A percentile compares a stretch with the other conserved stretches of the same genome.
Conservation (phyloP, 2,888 invertebrate species). For the Ellobium chinense region DNA sequence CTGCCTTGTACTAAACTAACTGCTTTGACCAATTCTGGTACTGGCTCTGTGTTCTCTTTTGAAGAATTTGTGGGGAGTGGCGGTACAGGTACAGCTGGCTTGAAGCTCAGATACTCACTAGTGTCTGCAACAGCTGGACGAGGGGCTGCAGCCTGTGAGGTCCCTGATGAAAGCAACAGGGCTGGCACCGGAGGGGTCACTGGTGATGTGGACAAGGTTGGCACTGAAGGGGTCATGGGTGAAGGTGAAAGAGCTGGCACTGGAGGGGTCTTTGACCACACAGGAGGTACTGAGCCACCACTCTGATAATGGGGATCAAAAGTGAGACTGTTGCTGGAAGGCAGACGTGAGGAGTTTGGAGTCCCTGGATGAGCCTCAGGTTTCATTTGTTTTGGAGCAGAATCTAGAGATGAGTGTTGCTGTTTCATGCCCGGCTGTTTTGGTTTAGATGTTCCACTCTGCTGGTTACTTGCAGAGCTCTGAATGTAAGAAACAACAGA, state of each 20-base stretch:
- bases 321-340: neutral
- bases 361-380: neutral
- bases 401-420: neutral
- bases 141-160: neutral
- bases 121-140: neutral
- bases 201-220: neutral
- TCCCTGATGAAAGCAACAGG: neutral
- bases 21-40: too few species aligned
- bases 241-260: neutral
- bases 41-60: neutral
- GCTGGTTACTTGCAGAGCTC: neutral
- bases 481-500: constrained; percentile 4
- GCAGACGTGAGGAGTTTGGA: neutral
- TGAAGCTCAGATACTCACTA: constrained; percentile 6
- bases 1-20: too few species aligned
- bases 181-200: neutral
- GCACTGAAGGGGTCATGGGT: too few species aligned
- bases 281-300: neutral
- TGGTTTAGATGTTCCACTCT: neutral
- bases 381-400: neutral
- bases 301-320: neutral
- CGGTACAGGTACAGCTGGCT: neutral
- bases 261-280: neutral
- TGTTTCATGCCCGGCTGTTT: neutral
- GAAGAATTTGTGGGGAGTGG: neutral